Conservation (phyloP, 2,113 vertebrate genomes). For the Scartelaos histophorus region DNA sequence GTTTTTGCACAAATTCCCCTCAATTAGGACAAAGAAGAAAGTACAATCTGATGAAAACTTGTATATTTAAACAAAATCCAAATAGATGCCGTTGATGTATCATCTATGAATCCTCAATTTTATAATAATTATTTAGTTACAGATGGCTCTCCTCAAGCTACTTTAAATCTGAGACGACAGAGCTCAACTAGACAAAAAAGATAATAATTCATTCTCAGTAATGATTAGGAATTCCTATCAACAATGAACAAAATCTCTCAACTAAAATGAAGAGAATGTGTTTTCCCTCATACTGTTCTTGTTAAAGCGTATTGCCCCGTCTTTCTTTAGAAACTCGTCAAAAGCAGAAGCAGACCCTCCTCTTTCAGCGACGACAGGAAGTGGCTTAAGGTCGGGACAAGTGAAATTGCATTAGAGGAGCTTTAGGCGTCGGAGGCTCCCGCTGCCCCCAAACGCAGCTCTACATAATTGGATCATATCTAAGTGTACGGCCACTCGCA, state of each 20-base stretch:
- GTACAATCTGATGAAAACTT: too few species aligned
- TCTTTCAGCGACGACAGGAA: slow-evolving; percentile 31
- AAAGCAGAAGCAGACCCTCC: slow-evolving; percentile 18
- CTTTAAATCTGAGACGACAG: too few species aligned
- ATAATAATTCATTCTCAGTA: neutral
- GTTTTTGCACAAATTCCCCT: too few species aligned
- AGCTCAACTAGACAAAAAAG: neutral
- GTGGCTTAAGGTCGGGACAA: slow-evolving; percentile 24
- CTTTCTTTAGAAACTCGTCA: slow-evolving; percentile 10
- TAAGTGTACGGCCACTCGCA: slow-evolving; percentile 24
- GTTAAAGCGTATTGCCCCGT: neutral
- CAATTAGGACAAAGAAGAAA: too few species aligned
- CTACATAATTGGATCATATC: slow-evolving; percentile 46
- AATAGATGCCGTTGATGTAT: too few species aligned
- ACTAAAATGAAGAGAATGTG: neutral
- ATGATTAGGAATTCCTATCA: neutral
- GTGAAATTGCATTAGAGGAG: slow-evolving; percentile 34
- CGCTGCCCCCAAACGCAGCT: slow-evolving; percentile 17
- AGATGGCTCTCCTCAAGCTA: too few species aligned
- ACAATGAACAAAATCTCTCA: neutral
- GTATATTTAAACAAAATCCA: too few species aligned
- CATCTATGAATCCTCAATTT: neutral
- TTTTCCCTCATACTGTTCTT: neutral
- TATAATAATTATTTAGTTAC: too few species aligned
- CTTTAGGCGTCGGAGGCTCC: slow-evolving; percentile 23